phyloP scores from a whole-genome alignment of 2,888 invertebrate species.

The Cryptophagus acutangulus region DNA sequence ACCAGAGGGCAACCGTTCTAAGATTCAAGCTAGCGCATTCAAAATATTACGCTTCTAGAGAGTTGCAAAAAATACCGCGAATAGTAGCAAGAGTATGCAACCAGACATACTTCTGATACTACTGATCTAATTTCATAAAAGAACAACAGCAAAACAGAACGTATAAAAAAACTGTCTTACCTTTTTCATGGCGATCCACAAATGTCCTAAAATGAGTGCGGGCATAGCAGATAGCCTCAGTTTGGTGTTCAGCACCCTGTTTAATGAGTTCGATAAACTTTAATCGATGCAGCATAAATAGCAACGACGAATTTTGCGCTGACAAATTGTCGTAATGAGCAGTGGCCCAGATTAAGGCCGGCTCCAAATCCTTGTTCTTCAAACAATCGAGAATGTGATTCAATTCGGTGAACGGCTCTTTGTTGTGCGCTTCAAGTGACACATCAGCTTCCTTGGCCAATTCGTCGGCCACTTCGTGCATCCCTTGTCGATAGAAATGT shows the following conservation, averaged over 20 bases:
- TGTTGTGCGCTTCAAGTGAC: constrained; percentile 58
- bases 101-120: no score
- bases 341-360: constrained; percentile 84
- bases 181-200: constrained; percentile 70
- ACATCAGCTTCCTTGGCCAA: constrained; percentile 68
- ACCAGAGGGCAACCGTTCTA: no score
- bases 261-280: constrained; percentile 71
- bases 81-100: no score
- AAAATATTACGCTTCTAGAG: no score
- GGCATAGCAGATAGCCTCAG: constrained; percentile 83
- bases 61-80: not conserved
- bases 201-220: constrained; percentile 78
- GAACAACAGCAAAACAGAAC: no score
- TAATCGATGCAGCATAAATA: constrained; percentile 77
- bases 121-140: no score
- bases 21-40: no score
- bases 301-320: constrained; percentile 64
- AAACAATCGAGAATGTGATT: constrained; percentile 86
- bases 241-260: constrained; percentile 63
- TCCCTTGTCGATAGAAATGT: constrained; percentile 91
- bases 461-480: constrained; percentile 87
- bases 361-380: constrained; percentile 72
- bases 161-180: no score
- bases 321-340: constrained; percentile 68
- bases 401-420: constrained; percentile 75